These are phyloP conservation scores for Empidonax alnorum DNA, from an alignment of 2,113 vertebrate genomes.

Conservation along the genomic window DNA sequence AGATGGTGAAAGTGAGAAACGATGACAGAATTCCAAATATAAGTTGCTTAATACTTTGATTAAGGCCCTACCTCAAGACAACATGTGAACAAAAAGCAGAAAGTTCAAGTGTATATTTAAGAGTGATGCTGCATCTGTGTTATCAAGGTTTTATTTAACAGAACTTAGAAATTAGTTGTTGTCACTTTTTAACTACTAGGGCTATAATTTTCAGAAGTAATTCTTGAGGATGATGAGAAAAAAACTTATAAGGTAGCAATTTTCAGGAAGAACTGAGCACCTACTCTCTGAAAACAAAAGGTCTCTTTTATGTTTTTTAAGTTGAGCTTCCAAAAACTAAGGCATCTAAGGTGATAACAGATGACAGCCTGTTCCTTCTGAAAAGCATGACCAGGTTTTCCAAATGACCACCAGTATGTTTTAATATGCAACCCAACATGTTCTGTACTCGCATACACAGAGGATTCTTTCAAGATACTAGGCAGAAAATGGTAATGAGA, in stretches of 20 bases:
- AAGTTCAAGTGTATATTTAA: background rate
- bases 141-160: background rate
- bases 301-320: background rate
- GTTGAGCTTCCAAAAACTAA: background rate
- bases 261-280: background rate
- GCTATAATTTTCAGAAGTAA: constrained; percentile 3
- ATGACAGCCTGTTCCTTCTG: background rate
- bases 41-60: background rate
- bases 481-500: background rate
- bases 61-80: background rate
- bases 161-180: constrained; percentile 3
- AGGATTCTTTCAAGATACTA: background rate
- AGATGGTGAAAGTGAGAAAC: background rate
- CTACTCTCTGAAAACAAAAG: background rate
- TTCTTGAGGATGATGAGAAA: background rate
- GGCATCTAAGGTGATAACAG: background rate
- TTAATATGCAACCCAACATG: background rate
- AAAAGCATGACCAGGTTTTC: background rate
- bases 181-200: background rate
- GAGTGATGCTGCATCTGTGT: background rate
- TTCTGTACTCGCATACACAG: background rate
- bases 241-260: background rate
- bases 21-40: background rate
- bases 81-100: background rate
- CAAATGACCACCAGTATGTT: rapidly evolving